These are phyloP conservation scores for Neocrepidodera transversa DNA, from an alignment of 2,888 invertebrate species.

Conservation along the genomic window DNA sequence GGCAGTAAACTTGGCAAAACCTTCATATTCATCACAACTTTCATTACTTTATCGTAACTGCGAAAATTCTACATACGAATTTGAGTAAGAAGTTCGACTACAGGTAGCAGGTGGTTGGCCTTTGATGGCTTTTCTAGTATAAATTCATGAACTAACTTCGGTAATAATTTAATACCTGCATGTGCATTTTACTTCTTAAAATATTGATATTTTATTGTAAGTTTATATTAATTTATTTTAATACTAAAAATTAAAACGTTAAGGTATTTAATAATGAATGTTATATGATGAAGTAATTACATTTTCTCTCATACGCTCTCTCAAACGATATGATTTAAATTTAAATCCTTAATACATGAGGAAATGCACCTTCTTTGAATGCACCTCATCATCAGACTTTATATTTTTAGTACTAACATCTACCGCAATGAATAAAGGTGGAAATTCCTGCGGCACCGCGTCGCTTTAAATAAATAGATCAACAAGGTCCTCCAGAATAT, in stretches of 20 bases:
- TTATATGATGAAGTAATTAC: too few relatives aligned
- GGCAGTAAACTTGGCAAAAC: background rate
- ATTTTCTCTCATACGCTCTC: too few relatives aligned
- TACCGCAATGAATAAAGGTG: background rate
- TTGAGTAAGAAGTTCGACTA: background rate
- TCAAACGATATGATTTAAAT: too few relatives aligned
- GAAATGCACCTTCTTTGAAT: background rate
- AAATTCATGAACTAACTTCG: too few relatives aligned
- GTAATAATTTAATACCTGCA: too few relatives aligned
- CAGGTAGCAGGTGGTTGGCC: slow-evolving; percentile 11
- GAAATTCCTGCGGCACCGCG: slow-evolving; percentile 7
- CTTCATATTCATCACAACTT: background rate
- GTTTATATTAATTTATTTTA: too few relatives aligned
- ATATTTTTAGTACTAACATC: background rate
- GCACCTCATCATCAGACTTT: background rate
- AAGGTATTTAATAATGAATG: too few relatives aligned
- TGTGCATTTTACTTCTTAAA: too few relatives aligned
- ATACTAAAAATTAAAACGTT: too few relatives aligned
- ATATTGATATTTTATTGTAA: too few relatives aligned
- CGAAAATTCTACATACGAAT: background rate
- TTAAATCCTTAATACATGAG: too few relatives aligned
- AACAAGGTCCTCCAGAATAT: slow-evolving; percentile 14
- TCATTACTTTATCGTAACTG: background rate
- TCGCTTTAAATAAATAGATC: slow-evolving; percentile 16
- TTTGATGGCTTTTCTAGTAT: too few relatives aligned